A percentile compares a stretch with the other conserved stretches of the same genome.
Conservation (phyloP, 2,797 vertebrate species). For the Lepilemur ruficaudatus region DNA sequence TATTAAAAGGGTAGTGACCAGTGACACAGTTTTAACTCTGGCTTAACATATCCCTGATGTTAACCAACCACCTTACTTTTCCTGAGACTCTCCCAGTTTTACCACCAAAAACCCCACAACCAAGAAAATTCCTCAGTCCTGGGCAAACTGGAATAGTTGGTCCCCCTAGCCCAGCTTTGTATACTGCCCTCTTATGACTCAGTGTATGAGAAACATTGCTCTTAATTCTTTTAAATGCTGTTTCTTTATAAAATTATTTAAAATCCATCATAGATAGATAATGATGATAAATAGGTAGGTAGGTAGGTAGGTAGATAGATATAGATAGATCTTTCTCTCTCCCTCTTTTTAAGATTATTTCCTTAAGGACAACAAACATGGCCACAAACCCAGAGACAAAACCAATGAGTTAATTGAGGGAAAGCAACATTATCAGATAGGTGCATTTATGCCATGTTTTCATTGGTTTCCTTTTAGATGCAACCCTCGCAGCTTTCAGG, state of each 20-base stretch:
- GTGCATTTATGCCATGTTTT: background rate
- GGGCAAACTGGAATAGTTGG: background rate
- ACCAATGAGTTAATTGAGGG: background rate
- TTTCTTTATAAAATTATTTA: background rate
- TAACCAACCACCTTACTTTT: background rate
- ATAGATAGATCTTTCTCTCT: background rate
- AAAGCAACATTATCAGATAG: background rate
- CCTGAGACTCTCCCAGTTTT: background rate
- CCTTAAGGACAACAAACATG: background rate
- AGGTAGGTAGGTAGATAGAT: background rate
- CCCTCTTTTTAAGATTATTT: background rate
- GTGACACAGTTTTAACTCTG: background rate
- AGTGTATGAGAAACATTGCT: background rate
- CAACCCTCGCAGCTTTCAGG: constrained; percentile 37
- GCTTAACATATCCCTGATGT: background rate
- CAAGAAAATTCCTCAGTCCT: background rate
- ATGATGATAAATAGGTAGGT: background rate
- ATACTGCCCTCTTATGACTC: background rate
- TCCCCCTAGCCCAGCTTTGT: background rate
- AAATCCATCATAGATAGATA: background rate
- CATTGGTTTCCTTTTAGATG: background rate
- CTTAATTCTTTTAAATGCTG: background rate
- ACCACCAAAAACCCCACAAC: background rate
- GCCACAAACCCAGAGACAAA: background rate
- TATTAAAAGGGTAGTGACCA: background rate